These are phyloP conservation scores for Agrypnus murinus DNA, from an alignment of 2,888 invertebrate species.

Conservation along the genomic window DNA sequence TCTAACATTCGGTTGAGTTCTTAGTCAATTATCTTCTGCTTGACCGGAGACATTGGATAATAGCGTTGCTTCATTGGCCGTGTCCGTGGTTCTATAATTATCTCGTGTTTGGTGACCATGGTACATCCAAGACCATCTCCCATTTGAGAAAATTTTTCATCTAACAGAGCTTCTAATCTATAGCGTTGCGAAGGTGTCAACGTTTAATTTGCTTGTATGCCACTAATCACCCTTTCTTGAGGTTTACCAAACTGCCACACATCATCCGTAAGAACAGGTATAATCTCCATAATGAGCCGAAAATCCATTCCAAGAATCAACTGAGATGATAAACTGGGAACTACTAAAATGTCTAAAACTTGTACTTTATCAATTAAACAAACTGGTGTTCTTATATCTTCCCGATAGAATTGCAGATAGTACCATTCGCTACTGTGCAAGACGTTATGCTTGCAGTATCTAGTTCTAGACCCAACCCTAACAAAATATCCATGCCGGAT, in stretches of 20 bases:
- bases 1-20: conserved; percentile 63
- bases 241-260: conserved; percentile 31
- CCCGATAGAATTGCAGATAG: background rate
- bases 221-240: background rate
- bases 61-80: conserved; percentile 38
- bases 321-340: background rate
- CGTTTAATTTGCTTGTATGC: background rate
- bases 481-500: too few relatives aligned
- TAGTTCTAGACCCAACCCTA: too few relatives aligned
- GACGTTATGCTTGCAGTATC: too few relatives aligned
- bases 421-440: background rate
- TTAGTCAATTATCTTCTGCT: background rate
- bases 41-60: conserved; percentile 26
- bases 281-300: conserved; percentile 23
- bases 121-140: background rate
- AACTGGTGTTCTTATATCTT: background rate
- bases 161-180: background rate
- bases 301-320: background rate
- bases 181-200: background rate
- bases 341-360: background rate
- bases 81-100: background rate
- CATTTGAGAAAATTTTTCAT: background rate
- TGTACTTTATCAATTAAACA: background rate
- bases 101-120: background rate
- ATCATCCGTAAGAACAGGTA: conserved; percentile 35